Evolutionary conservation across 1,140 invertebrate species (phyloP).

Genomic region (Danaus plexippus): DNA sequence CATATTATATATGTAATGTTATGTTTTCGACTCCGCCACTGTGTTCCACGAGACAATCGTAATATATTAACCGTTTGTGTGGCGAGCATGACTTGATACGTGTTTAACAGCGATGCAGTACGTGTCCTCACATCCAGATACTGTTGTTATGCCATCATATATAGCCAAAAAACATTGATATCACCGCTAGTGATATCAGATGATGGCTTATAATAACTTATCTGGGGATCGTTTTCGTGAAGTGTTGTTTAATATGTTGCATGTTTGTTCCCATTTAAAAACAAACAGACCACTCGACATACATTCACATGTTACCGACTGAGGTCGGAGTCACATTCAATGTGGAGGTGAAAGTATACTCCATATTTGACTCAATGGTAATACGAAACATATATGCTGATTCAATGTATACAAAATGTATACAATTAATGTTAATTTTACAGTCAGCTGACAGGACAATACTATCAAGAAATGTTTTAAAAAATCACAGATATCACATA

Average conservation of each 20-base stretch:
- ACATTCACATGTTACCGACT: background rate
- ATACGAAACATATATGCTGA: too few relatives aligned
- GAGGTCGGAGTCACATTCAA: too few relatives aligned
- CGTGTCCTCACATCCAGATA: conserved; percentile 18
- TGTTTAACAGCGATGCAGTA: conserved; percentile 39
- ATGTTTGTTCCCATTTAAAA: conserved; percentile 27
- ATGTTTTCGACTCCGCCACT: conserved; percentile 18
- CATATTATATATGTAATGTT: too few relatives aligned
- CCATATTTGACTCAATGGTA: too few relatives aligned
- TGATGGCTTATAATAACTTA: conserved; percentile 10
- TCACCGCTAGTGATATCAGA: background rate
- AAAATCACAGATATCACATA: too few relatives aligned
- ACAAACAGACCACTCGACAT: conserved; percentile 17
- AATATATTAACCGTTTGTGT: conserved; percentile 55
- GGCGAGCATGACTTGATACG: conserved; percentile 57
- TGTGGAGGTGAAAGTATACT: too few relatives aligned
- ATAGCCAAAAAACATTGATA: background rate
- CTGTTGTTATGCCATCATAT: conserved; percentile 18
- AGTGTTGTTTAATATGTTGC: conserved; percentile 34
- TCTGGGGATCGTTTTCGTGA: conserved; percentile 16
- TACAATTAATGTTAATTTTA: too few relatives aligned
- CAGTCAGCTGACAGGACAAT: too few relatives aligned
- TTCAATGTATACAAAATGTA: too few relatives aligned
- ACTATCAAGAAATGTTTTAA: too few relatives aligned
- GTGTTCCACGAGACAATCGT: conserved; percentile 24